These are phyloP conservation scores for Terrapene triunguis DNA, from an alignment of 2,113 vertebrate species.

Conservation along the genomic window DNA sequence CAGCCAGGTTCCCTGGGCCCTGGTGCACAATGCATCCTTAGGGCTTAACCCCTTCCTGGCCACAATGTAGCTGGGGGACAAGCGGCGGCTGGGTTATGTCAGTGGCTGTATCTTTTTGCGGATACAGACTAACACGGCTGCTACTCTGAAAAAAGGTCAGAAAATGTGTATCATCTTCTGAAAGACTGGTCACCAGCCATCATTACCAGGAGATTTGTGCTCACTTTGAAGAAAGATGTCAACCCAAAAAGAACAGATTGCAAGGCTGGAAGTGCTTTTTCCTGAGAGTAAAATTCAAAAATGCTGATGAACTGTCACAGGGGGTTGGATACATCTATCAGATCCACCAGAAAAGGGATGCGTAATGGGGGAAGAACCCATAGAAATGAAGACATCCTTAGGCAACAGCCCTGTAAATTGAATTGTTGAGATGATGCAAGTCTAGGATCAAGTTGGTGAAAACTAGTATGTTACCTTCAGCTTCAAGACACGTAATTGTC, in stretches of 20 bases:
- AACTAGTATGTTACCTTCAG: background rate
- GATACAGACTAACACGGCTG: too few species aligned
- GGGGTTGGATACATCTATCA: background rate
- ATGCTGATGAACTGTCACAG: background rate
- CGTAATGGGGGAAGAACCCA: background rate
- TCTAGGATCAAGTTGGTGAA: background rate
- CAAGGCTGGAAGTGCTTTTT: too few species aligned
- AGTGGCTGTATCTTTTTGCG: too few species aligned
- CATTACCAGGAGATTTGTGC: background rate
- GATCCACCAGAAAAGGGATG: background rate
- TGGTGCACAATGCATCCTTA: too few species aligned
- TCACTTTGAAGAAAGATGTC: background rate
- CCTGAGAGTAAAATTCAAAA: background rate
- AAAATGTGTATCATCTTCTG: background rate
- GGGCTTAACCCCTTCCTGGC: too few species aligned
- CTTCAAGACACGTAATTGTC: conserved; percentile 37
- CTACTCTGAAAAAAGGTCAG: background rate
- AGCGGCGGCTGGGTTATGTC: too few species aligned
- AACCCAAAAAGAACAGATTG: too few species aligned
- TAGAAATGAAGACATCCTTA: background rate
- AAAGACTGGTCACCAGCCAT: background rate
- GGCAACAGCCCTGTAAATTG: background rate
- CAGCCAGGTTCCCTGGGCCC: too few species aligned
- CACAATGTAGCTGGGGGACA: too few species aligned
- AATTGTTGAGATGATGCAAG: background rate